A percentile compares a stretch with the other conserved stretches of the same genome.
Conservation (phyloP, 2,888 invertebrate genomes). For the Lasioglossum vierecki region DNA sequence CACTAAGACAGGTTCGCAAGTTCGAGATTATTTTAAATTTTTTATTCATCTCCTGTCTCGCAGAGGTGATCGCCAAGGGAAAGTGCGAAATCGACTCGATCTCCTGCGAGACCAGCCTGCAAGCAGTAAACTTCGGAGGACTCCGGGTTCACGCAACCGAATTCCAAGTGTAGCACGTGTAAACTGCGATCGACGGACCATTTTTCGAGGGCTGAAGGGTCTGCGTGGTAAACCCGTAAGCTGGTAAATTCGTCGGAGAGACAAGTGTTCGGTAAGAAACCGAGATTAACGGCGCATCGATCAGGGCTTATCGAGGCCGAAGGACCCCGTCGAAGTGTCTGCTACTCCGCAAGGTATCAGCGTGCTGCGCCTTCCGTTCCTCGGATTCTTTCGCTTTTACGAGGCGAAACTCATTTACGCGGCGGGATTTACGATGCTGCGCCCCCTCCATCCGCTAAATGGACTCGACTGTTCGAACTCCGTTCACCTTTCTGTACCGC, state of each 20-base stretch:
- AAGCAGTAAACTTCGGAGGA: neutral
- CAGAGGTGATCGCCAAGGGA: neutral
- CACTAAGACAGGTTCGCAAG: too few species aligned
- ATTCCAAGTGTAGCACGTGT: neutral
- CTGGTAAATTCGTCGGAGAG: conserved; percentile 4
- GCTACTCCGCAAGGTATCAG: conserved; percentile 36
- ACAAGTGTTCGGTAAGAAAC: neutral
- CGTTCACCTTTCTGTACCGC: conserved; percentile 49
- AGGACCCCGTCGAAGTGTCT: neutral
- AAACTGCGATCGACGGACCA: neutral
- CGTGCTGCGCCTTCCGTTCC: conserved; percentile 38
- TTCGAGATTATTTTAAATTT: too few species aligned
- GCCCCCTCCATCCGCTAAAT: conserved; percentile 28
- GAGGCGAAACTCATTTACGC: conserved; percentile 73
- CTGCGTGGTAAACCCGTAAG: neutral
- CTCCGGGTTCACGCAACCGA: neutral
- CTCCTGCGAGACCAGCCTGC: neutral
- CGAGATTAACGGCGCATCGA: conserved; percentile 23
- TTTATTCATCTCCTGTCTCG: neutral
- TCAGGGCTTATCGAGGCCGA: conserved; percentile 17
- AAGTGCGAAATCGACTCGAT: neutral
- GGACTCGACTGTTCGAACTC: conserved; percentile 48
- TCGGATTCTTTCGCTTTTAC: conserved; percentile 68
- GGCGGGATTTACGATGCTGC: conserved; percentile 66
- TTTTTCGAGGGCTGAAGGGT: neutral